Evolutionary conservation across 2,113 vertebrate genomes (phyloP).

Genomic region (Dicaeum eximium): DNA sequence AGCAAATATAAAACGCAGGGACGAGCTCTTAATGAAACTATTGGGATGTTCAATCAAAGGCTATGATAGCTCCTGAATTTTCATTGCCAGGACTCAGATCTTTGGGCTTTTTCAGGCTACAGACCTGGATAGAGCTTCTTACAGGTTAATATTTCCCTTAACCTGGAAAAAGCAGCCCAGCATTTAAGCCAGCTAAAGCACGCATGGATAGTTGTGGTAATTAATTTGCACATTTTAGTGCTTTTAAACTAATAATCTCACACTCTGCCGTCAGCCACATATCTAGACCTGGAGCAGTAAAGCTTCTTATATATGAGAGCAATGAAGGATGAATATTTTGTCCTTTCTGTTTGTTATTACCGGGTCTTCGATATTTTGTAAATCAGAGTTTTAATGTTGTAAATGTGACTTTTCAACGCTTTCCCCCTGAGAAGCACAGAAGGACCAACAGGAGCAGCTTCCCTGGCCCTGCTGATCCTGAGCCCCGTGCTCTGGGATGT

Average conservation of each 20-base stretch:
- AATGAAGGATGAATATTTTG: not conserved
- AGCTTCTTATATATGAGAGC: not conserved
- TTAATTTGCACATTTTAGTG: conserved; percentile 54
- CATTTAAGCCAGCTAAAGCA: not conserved
- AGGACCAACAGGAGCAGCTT: not conserved
- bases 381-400: not conserved
- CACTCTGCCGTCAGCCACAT: not conserved
- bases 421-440: not conserved
- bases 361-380: not conserved
- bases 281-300: not conserved
- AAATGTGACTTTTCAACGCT: not conserved
- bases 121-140: not conserved
- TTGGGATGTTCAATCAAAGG: not conserved
- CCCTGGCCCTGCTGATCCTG: not conserved
- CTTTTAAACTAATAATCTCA: conserved; percentile 39
- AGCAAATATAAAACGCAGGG: not conserved
- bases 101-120: not conserved
- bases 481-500: rapidly evolving
- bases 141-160: not conserved
- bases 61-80: not conserved
- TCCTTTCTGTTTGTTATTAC: not conserved
- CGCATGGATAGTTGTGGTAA: not conserved
- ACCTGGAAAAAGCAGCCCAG: not conserved
- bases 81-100: not conserved
- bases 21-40: not conserved